These are phyloP conservation scores for Cheilosia soror DNA, from an alignment of 2,888 invertebrate genomes.

Conservation along the genomic window DNA sequence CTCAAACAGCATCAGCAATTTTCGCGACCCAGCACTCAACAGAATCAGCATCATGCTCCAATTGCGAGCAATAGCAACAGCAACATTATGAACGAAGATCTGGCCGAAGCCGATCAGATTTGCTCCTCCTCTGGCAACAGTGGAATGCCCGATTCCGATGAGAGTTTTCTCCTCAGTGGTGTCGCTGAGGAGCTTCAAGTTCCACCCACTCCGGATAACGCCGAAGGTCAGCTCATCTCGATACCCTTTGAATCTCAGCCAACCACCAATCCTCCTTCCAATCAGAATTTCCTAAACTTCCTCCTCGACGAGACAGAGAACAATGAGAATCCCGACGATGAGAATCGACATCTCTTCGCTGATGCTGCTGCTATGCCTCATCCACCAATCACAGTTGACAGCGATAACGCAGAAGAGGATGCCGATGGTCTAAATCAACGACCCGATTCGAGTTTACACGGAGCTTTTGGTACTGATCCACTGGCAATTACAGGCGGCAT, in stretches of 20 bases:
- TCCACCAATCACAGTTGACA: constrained; percentile 42
- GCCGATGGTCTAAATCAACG: constrained; percentile 63
- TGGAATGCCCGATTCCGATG: constrained; percentile 45
- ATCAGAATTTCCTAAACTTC: constrained; percentile 64
- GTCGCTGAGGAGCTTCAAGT: constrained; percentile 18
- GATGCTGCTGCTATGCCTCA: constrained; percentile 3
- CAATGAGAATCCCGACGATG: constrained; percentile 81
- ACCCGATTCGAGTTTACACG: constrained; percentile 62
- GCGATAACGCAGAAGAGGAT: constrained; percentile 69
- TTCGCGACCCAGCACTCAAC: constrained; percentile 18
- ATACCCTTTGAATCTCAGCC: constrained; percentile 53
- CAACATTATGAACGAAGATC: constrained; percentile 87
- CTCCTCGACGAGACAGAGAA: constrained; percentile 79
- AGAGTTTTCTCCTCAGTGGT: constrained; percentile 40
- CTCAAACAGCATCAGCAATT: constrained; percentile 35
- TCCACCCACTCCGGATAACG: constrained; percentile 49
- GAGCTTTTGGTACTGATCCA: constrained; percentile 65
- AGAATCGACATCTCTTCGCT: constrained; percentile 38
- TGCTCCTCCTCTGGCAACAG: constrained; percentile 81
- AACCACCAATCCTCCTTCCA: constrained; percentile 20
- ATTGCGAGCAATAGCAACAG: constrained; percentile 83
- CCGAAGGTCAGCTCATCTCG: constrained; percentile 57
- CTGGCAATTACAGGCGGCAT: constrained; percentile 34
- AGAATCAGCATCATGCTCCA: constrained; percentile 25
- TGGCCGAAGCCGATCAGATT: constrained; percentile 93